These are phyloP conservation scores for Furnarius figulus DNA, from an alignment of 2,113 vertebrate genomes.

Conservation along the genomic window DNA sequence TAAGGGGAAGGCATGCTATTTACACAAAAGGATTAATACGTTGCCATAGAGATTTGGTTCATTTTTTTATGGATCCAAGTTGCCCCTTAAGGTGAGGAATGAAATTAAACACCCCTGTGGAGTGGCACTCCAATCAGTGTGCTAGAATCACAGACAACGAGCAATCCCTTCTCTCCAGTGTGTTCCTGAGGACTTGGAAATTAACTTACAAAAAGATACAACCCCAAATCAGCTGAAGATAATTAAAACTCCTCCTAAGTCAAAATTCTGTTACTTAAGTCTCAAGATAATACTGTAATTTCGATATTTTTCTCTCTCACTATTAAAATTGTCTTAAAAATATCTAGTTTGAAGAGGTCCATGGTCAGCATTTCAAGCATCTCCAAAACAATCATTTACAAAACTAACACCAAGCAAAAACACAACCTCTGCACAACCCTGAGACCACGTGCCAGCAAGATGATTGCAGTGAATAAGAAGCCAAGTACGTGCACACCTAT, in stretches of 20 bases:
- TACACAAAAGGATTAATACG: neutral
- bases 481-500: neutral
- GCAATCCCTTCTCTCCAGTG: neutral
- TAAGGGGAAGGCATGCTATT: neutral
- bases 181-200: neutral
- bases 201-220: neutral
- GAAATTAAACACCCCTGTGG: neutral
- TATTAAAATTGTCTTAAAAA: neutral
- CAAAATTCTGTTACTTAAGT: neutral
- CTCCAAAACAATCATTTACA: neutral
- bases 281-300: neutral
- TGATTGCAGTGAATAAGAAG: neutral
- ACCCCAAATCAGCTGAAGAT: neutral
- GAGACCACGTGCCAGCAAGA: neutral
- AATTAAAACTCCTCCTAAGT: neutral
- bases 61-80: neutral
- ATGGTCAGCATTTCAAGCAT: neutral
- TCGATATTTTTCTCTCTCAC: neutral
- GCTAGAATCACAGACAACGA: neutral
- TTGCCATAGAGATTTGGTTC: neutral
- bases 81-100: neutral
- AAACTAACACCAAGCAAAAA: neutral
- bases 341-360: neutral
- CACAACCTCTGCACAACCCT: neutral
- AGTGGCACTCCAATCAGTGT: neutral